Percentiles rank a stretch among this genome's conserved stretches.
Evolutionary conservation across 2,797 vertebrate species (phyloP).

Genomic region (Morus bassanus): DNA sequence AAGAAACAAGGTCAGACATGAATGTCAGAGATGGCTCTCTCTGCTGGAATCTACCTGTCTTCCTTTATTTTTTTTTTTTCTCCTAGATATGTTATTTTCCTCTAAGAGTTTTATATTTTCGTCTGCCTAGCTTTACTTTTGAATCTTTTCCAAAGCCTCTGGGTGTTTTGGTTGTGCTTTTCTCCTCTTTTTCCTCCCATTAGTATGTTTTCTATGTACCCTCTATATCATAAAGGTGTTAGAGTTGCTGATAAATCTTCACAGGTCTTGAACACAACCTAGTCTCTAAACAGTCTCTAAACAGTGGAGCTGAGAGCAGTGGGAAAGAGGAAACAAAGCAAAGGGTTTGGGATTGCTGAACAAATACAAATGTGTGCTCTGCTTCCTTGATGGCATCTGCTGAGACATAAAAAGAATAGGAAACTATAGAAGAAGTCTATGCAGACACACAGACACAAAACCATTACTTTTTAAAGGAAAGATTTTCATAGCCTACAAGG

Average conservation of each 20-base stretch:
- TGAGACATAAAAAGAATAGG: not conserved
- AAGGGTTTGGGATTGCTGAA: not conserved
- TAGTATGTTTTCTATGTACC: not conserved
- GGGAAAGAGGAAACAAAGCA: slow-evolving; percentile 1
- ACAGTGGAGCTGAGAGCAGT: not conserved
- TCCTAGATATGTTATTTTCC: not conserved
- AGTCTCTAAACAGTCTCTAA: not conserved
- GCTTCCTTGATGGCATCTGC: not conserved
- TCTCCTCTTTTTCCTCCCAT: not conserved
- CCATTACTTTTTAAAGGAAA: not conserved
- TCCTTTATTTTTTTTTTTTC: not conserved
- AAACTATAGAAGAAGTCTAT: not conserved
- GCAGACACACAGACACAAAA: not conserved
- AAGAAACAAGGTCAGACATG: not conserved
- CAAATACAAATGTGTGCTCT: not conserved
- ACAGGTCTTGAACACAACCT: not conserved
- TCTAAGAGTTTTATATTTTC: not conserved
- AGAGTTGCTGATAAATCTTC: not conserved
- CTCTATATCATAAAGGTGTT: not conserved
- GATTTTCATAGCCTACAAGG: not conserved
- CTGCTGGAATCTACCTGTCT: not conserved
- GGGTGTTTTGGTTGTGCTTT: not conserved
- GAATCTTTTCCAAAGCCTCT: not conserved
- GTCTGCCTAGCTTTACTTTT: not conserved
- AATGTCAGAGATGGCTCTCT: not conserved